Base-by-base conservation (phyloP, 2,797 vertebrate genomes). In the Hafferia zeledoni region DNA sequence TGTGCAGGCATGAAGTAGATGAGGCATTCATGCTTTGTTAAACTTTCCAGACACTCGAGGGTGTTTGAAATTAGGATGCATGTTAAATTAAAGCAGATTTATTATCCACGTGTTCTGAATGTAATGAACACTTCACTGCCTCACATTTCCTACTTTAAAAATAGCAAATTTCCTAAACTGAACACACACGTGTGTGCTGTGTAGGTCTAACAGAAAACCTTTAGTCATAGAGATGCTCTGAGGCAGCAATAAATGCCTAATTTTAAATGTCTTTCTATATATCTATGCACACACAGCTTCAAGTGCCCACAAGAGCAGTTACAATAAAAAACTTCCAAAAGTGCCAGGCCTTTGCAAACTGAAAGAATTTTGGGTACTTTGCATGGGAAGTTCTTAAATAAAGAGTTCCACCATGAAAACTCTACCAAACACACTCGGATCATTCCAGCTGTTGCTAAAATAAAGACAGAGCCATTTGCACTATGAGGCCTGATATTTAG, bases 61-160 rank as follows among this genome's bases (percentile, higher is more conserved):
- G 91, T 95, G 83, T 94, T 90, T 82, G 78, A 91, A 95, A 94
- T 83, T 81, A 93, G 78, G 82, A 94, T 91, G 92, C 77, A 71
- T 91, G 89, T 93, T 93, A 93, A 87, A 93, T 90, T 86, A 79
- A 91, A 94, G 39, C 63, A 87, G 84, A 96, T 94, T 93, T 91
- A 65, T 88, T 83, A 79, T 56, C 83, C 80, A 78, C 16, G 27
- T 88, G 92, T 39, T 79, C 47, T 23, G 2, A 90, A 82, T 70
- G 72, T 37, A 88, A 94, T 9, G 39, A 93, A 87, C 80, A 83
- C 50, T 95, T 69, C 46, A 60, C 17, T 92, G 89, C 91, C 63
- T 91, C 84, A 53, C 41, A 71, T 84, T 89, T 94, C 88, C 92
- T 59, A 25, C 37, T 76, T n/a, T 22, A 70, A 87, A 83, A 83